phyloP scores from a whole-genome alignment of 2,113 vertebrate species.

The Ctenodactylus gundi region DNA sequence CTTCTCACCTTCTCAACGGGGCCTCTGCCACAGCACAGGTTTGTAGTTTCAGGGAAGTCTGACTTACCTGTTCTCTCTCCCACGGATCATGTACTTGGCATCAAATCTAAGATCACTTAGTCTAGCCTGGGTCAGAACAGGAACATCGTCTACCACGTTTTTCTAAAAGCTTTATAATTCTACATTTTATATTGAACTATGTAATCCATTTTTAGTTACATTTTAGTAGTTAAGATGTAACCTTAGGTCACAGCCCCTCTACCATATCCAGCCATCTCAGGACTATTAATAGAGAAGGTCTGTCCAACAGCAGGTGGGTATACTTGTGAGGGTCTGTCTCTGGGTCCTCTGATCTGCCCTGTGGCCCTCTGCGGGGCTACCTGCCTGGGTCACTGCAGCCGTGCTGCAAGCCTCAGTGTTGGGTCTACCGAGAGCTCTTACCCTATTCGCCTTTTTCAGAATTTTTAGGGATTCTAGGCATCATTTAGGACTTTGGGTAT shows the following conservation, averaged over 20 bases:
- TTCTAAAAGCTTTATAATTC: not conserved
- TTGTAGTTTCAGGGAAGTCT: not conserved
- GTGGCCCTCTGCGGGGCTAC: too few relatives aligned
- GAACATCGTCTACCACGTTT: not conserved
- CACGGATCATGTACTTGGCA: not conserved
- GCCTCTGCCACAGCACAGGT: not conserved
- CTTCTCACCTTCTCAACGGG: not conserved
- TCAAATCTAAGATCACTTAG: not conserved
- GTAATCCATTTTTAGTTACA: not conserved
- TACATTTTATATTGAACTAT: not conserved
- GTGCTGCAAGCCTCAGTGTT: too few relatives aligned
- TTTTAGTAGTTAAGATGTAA: not conserved
- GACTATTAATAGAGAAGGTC: fast-evolving
- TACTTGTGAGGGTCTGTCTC: too few relatives aligned
- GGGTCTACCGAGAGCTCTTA: too few relatives aligned
- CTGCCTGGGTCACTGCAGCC: too few relatives aligned
- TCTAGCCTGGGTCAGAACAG: too few relatives aligned
- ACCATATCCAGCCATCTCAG: not conserved
- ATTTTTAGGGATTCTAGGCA: too few relatives aligned
- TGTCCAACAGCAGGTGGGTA: too few relatives aligned
- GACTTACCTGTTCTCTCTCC: not conserved
- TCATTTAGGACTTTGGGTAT: too few relatives aligned
- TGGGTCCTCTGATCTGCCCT: too few relatives aligned
- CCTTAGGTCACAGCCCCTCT: fast-evolving
- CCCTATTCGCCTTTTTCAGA: too few relatives aligned